These are phyloP conservation scores for Harpalus rubripes DNA, from an alignment of 2,888 invertebrate species.

Conservation along the genomic window DNA sequence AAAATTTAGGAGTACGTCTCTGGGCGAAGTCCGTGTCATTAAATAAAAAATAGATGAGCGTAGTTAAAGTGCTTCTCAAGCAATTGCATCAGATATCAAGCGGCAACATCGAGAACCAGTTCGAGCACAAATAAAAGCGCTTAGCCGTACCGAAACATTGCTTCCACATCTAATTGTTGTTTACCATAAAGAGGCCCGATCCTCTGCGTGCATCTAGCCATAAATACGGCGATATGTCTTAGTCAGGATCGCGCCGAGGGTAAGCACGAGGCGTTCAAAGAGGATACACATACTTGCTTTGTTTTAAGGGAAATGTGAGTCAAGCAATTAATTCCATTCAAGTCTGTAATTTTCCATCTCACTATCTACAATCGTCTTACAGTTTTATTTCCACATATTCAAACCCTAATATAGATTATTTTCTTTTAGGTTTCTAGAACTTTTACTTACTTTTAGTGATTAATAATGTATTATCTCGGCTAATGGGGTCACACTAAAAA, in stretches of 20 bases:
- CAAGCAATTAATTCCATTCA: neutral
- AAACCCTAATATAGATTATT: neutral
- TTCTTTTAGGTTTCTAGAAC: neutral
- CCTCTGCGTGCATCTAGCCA: conserved; percentile 44
- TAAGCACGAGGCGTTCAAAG: neutral
- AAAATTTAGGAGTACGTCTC: conserved; percentile 51
- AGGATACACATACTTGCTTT: neutral
- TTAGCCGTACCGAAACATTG: conserved; percentile 56
- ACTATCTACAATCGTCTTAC: neutral
- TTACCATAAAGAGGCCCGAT: conserved; percentile 52
- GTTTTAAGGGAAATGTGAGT: neutral
- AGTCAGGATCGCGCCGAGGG: conserved; percentile 22
- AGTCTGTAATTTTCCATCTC: neutral
- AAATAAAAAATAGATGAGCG: conserved; percentile 64
- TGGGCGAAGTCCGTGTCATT: conserved; percentile 47
- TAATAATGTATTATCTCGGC: too few relatives aligned
- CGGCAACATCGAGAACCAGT: conserved; percentile 55
- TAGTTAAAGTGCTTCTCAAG: conserved; percentile 63
- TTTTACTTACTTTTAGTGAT: too few relatives aligned
- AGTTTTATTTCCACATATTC: neutral
- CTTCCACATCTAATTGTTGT: conserved; percentile 64
- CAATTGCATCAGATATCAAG: conserved; percentile 64
- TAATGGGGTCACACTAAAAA: too few relatives aligned
- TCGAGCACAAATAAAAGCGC: conserved; percentile 59
- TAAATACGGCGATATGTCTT: conserved; percentile 41